These are phyloP conservation scores for Phaethon lepturus DNA, from an alignment of 2,113 vertebrate genomes.

Conservation along the genomic window DNA sequence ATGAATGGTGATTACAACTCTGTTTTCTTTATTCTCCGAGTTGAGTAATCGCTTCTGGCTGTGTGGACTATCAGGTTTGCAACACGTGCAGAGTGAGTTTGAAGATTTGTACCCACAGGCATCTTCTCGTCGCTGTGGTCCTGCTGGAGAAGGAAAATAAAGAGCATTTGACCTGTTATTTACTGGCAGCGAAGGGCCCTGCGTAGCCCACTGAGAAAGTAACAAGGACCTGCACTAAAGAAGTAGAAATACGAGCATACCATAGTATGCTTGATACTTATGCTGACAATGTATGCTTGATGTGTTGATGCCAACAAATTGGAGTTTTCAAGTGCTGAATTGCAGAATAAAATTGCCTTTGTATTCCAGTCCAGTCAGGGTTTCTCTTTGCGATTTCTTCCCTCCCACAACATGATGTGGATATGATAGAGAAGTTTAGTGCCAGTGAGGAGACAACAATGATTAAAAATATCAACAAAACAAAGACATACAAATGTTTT, in stretches of 20 bases:
- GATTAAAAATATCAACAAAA: background rate
- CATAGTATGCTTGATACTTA: background rate
- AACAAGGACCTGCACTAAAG: background rate
- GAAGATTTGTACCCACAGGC: background rate
- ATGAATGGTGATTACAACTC: constrained; percentile 9
- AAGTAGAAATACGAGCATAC: background rate
- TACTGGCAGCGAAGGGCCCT: background rate
- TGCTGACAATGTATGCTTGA: background rate
- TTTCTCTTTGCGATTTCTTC: background rate
- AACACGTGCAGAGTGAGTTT: background rate
- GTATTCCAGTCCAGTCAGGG: background rate
- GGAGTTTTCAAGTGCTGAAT: background rate
- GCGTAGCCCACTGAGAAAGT: background rate
- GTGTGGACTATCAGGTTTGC: background rate
- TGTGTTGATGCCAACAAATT: background rate
- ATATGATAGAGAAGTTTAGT: background rate
- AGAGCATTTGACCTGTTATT: background rate
- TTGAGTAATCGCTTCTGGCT: background rate
- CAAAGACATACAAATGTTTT: background rate
- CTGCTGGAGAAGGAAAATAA: background rate
- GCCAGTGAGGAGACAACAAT: background rate
- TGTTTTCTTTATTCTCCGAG: constrained; percentile 25
- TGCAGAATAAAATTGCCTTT: background rate
- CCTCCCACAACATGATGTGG: fast-evolving
- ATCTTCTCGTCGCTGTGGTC: fast-evolving